Evolutionary conservation across 37 sponge, comb jelly and placozoan species (phyloP), one percentile per base, ranked within the genome.

Genomic region (Diacarnus erythraeanus): DNA sequence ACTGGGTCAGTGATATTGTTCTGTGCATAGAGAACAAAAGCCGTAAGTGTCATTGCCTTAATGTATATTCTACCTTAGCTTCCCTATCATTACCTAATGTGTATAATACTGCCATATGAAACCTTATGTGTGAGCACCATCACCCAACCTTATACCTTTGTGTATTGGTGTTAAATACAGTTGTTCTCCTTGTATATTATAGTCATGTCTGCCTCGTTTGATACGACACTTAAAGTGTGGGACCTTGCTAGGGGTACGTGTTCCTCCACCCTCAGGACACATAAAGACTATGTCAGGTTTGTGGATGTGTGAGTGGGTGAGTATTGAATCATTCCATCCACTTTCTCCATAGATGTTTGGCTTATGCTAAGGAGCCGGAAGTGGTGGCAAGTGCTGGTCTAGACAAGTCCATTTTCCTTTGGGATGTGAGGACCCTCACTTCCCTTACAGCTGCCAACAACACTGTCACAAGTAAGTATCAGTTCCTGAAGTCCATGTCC

Each of bases 151-250:
- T n/a, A n/a, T n/a, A n/a, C n/a, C n/a, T n/a, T n/a, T n/a, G n/a
- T n/a, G n/a, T n/a, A n/a, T n/a, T n/a, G n/a, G n/a, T n/a, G n/a
- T n/a, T n/a, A n/a, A n/a, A n/a, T n/a, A n/a, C n/a, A n/a, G n/a
- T n/a, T 47, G 51, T 12, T 15, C 51, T 15, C 51, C 51, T 64
- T 54, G 21, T 56, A 23, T 75, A 15, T 54, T 70, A 9, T 80
- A 97, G 97, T 97, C 12, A 85, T 97, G 76, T 97, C 97, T 40
- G 97, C 91, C 30, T 91, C 94, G 4, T 98, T 96, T 10, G 96
- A 98, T 71, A 91, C 94, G 26, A 84, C 89, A 21, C 69, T 95
- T 18, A 95, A 98, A 78, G 59, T 95, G 51, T 95, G 96, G 96
- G 90, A 95, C 74, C 33, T 86, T 5, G 25, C 42, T 42, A 73